Evolutionary conservation across 1,140 invertebrate species (phyloP), one percentile per base, ranked within the genome.

Genomic region (Andricus grossulariae): DNA sequence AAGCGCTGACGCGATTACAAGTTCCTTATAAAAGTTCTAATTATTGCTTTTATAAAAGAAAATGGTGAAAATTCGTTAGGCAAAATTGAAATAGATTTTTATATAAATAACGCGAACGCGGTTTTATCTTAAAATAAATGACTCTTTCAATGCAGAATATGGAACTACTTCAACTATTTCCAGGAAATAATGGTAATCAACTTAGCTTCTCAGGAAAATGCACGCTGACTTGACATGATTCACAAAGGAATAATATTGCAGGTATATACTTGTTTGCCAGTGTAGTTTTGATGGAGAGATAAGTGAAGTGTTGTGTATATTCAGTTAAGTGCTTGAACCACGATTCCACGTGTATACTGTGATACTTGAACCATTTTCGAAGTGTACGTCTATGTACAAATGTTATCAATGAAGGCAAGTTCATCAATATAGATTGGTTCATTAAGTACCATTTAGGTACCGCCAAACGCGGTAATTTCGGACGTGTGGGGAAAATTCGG

Each of bases 271-370:
- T 66, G 32, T 66, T 66, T 45, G 25, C 60, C n/a, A 39, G 21
- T 66, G 21, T 66, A 66, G 60, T 66, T 32, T 66, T 39, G 60
- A 66, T 66, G 32, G 6, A 66, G 60, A 45, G 60, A 32, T 39
- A 66, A 66, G 25, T 32, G 10, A 66, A 66, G 60, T 66, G 60
- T 39, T 66, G 60, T 66, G 32, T 66, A 66, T 66, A 66, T 66
- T 45, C 39, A 45, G 39, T 66, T 66, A 66, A 45, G 25, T 66
- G n/a, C 60, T 66, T 66, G 60, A 66, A 32, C 21, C 15, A 66
- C 25, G n/a, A 66, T 66, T 66, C 60, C 25, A 66, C 25, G 32
- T 54, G 8, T 54, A 19, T 18, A 18, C n/a, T 19, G 52, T 13
- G 32, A 39, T 15, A n/a, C 32, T 45, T 39, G n/a, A 6, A 32